Evolutionary conservation across 2,888 invertebrate genomes (phyloP).

Genomic region (Eupithecia pulchellata): DNA sequence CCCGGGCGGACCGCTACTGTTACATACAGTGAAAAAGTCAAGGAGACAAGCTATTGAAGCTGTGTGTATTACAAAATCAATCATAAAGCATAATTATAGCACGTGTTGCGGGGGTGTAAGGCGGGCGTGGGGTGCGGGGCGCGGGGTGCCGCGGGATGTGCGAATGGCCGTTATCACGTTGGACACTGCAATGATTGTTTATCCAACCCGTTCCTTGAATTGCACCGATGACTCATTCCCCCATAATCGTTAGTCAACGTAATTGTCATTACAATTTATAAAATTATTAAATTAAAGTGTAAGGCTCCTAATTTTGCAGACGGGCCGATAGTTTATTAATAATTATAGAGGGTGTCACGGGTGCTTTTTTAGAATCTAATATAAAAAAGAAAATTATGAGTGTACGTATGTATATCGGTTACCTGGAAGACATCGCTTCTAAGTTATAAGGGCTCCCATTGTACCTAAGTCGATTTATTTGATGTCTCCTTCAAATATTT

Average conservation of each 20-base stretch:
- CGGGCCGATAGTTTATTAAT: no score
- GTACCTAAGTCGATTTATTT: no score
- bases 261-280: constrained; percentile 6
- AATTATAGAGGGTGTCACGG: no score
- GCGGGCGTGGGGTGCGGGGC: constrained; percentile 43
- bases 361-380: no score
- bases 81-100: constrained; percentile 43
- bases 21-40: background rate
- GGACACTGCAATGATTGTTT: constrained; percentile 84
- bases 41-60: background rate
- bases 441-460: no score
- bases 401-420: no score
- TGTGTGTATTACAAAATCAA: constrained; percentile 20
- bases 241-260: constrained; percentile 66
- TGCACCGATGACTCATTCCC: constrained; percentile 80
- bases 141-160: constrained; percentile 71
- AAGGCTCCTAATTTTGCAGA: background rate
- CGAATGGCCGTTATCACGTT: constrained; percentile 81
- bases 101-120: constrained; percentile 54
- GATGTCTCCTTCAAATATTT: no score
- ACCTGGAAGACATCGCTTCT: no score
- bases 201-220: constrained; percentile 84
- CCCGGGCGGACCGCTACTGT: no score
- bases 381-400: no score
- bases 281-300: background rate